These are phyloP conservation scores for Augochlorella aurata DNA, from an alignment of 2,888 invertebrate species.

Conservation along the genomic window DNA sequence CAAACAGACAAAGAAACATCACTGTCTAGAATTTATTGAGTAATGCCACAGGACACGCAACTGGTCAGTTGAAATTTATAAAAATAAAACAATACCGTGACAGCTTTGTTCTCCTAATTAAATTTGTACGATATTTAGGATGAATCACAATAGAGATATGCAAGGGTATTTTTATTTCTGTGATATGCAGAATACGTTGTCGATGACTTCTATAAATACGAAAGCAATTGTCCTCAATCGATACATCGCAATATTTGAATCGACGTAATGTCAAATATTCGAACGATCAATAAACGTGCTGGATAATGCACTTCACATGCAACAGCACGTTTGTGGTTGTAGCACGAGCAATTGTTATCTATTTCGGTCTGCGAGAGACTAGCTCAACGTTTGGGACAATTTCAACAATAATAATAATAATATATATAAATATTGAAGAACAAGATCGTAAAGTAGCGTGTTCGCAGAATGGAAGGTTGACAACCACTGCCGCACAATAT, in stretches of 20 bases:
- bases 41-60: background rate
- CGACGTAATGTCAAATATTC: background rate
- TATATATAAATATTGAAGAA: background rate
- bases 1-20: background rate
- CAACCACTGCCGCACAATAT: slow-evolving; percentile 15
- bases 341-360: background rate
- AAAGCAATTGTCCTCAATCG: slow-evolving; percentile 31
- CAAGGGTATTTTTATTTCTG: background rate
- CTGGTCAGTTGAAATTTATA: background rate
- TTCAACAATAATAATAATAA: background rate
- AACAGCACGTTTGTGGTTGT: background rate
- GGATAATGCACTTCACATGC: background rate
- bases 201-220: slow-evolving; percentile 11
- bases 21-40: background rate
- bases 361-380: background rate
- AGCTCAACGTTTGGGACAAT: background rate
- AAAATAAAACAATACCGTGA: background rate
- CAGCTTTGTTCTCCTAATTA: background rate
- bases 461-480: background rate
- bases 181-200: slow-evolving; percentile 15
- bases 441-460: background rate
- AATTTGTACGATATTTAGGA: background rate
- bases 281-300: slow-evolving; percentile 8
- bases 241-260: slow-evolving; percentile 17
- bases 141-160: background rate